Evolutionary conservation across 2,113 vertebrate genomes (phyloP).

Genomic region (Catharus bicknelli): DNA sequence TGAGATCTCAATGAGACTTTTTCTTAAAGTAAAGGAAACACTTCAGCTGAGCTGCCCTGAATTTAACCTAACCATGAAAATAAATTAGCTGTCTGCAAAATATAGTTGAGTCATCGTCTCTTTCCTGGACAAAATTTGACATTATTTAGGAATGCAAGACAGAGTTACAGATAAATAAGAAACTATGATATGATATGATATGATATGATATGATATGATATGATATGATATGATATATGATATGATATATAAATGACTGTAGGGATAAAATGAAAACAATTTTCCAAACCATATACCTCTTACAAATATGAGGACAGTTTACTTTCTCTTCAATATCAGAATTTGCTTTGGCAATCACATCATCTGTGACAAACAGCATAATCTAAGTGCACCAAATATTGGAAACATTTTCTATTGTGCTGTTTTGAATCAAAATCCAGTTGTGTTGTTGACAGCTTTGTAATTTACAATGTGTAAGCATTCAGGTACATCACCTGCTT

Average conservation of each 20-base stretch:
- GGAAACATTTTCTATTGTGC: background rate
- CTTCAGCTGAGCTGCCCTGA: slow-evolving; percentile 6
- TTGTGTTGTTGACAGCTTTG: background rate
- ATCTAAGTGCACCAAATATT: background rate
- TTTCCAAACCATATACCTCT: background rate
- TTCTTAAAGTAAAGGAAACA: slow-evolving; percentile 23
- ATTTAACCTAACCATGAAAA: slow-evolving; percentile 45
- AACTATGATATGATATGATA: background rate
- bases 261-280: background rate
- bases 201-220: background rate
- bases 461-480: background rate
- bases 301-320: background rate
- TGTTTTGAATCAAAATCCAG: background rate
- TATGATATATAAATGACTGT: background rate
- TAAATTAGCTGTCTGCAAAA: slow-evolving; percentile 35
- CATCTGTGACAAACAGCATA: background rate
- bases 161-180: background rate
- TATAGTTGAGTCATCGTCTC: slow-evolving; percentile 17
- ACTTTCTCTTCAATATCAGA: background rate
- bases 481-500: background rate
- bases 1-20: slow-evolving; percentile 28
- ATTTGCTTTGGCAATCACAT: background rate
- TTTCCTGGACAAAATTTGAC: slow-evolving; percentile 6
- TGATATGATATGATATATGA: background rate
- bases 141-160: background rate